phyloP scores from a whole-genome alignment of 2,797 vertebrate genomes.

The Apodemus agrarius region DNA sequence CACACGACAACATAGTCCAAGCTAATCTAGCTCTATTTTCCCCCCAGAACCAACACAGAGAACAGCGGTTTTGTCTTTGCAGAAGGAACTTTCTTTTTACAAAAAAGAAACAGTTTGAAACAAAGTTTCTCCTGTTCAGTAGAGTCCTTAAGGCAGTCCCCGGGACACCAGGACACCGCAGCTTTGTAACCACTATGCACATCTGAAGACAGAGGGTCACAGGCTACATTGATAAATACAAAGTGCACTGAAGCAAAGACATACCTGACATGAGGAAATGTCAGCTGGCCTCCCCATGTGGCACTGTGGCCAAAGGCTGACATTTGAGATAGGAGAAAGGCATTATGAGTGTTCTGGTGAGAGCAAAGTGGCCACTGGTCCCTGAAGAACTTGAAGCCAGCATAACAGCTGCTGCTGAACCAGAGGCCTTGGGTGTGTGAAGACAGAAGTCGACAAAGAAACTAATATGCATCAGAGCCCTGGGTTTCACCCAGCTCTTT shows the following conservation, averaged over 20 bases:
- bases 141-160: rapidly evolving
- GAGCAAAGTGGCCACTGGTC: no score
- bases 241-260: neutral
- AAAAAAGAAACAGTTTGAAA: neutral
- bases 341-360: neutral
- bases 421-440: rapidly evolving
- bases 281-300: no score
- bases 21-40: neutral
- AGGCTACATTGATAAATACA: neutral
- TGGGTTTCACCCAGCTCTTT: rapidly evolving
- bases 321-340: neutral
- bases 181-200: neutral
- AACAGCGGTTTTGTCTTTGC: neutral
- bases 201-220: no score
- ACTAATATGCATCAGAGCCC: rapidly evolving
- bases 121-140: no score
- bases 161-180: rapidly evolving
- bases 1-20: neutral
- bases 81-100: neutral
- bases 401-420: no score
- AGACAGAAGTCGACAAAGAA: neutral
- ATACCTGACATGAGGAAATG: no score
- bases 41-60: neutral
- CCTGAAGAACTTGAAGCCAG: neutral
- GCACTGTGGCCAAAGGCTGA: neutral